phyloP scores from a whole-genome alignment of 2,797 vertebrate genomes.

The Micropoecilia bifurca region DNA sequence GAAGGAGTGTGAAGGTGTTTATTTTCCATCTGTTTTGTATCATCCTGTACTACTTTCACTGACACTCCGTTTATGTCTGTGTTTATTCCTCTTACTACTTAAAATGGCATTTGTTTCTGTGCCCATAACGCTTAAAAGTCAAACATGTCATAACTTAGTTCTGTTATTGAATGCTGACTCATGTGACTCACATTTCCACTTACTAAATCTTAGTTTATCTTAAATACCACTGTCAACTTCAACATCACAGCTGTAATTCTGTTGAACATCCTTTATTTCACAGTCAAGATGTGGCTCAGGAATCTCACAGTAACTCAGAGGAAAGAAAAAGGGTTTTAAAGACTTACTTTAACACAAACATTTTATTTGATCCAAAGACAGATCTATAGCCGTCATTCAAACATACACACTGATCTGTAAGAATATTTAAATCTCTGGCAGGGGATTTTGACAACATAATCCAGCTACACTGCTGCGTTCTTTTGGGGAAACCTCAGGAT shows the following conservation, averaged over 20 bases:
- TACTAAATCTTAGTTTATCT: constrained; percentile 12
- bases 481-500: neutral
- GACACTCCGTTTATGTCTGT: constrained; percentile 23
- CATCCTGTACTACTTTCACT: constrained; percentile 1
- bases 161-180: constrained; percentile 32
- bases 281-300: constrained; percentile 8
- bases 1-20: neutral
- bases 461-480: neutral
- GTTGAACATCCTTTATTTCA: constrained; percentile 13
- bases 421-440: neutral
- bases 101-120: constrained; percentile 18
- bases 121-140: constrained; percentile 19
- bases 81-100: constrained; percentile 4
- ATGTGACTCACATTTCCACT: constrained; percentile 22
- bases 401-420: neutral
- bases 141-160: constrained; percentile 20
- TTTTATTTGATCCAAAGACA: constrained; percentile 10
- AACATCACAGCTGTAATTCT: constrained; percentile 5
- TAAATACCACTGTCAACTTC: constrained; percentile 8
- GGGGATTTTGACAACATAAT: neutral
- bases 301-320: constrained; percentile 11
- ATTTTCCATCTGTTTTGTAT: constrained; percentile 15
- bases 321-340: constrained; percentile 8
- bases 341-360: constrained; percentile 12
- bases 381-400: neutral